Evolutionary conservation across 2,888 invertebrate species (phyloP), one percentile per base, ranked within the genome.

Genomic region (Caenorhabditis angaria): DNA sequence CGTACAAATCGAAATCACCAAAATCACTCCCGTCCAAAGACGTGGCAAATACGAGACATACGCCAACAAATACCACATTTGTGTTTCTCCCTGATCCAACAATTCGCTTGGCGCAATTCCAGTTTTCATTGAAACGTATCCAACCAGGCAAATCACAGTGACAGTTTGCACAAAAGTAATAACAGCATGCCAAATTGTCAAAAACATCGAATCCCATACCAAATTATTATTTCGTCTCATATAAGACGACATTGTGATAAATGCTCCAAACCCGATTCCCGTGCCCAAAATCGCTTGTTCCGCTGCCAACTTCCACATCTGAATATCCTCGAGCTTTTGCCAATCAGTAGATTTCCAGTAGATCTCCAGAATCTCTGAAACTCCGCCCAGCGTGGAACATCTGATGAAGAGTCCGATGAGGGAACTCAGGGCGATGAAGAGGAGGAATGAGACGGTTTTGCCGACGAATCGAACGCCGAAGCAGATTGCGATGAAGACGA

Each of bases 401-500:
- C 77, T 63, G 22, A 82, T 66, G 55, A 77, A 54, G n/a, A 83
- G 68, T 3, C 62, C 78, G 29, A 80, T 24, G n/a, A 78, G 66
- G 2, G 61, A 48, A n/a, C 71, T 56, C 62, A 76, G 71, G 0
- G 72, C 73, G 47, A 68, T 65, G 50, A 74, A 62, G 27, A 74
- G 59, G 25, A 70, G 35, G 63, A 78, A 61, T 10, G 76, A 58
- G 54, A 74, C 58, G 20, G 76, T 83, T 77, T 87, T 87, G 51
- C 87, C 87, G n/a, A 88, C 70, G 81, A 85, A 86, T 57, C 87
- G 69, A 25, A 87, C 87, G n/a, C 87, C 87, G 60, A 84, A 84
- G 63, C 84, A 85, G 56, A 87, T 80, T 25, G 83, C 81, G 20
- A 77, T 57, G 70, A 87, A 87, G 27, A 87, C 84, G 29, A 79